Evolutionary conservation across 2,797 vertebrate genomes (phyloP).

Genomic region (Spea hammondii): DNA sequence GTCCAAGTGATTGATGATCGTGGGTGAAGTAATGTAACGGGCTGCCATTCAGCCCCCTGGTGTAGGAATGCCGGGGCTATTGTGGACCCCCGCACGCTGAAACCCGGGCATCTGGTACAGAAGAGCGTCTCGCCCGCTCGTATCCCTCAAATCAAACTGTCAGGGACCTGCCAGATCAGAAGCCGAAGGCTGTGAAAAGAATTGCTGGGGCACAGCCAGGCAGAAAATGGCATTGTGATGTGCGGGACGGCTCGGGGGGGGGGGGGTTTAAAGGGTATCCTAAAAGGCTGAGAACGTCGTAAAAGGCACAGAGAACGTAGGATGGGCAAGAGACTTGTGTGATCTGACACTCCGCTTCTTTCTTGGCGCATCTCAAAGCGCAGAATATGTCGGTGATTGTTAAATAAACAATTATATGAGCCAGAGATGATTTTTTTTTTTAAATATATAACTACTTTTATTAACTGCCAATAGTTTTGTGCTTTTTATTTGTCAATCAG

Average conservation of each 20-base stretch:
- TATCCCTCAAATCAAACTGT: constrained; percentile 78
- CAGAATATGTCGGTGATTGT: too few species aligned
- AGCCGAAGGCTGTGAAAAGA: constrained; percentile 72
- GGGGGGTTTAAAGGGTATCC: not conserved
- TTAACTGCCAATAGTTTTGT: too few species aligned
- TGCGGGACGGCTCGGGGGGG: constrained; percentile 33
- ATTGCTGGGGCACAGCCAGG: constrained; percentile 75
- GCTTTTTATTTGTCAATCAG: too few species aligned
- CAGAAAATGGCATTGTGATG: constrained; percentile 78
- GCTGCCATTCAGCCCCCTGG: constrained; percentile 74
- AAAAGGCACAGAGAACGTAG: not conserved
- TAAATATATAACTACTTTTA: too few species aligned
- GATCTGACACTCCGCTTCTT: not conserved
- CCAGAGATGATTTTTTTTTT: too few species aligned
- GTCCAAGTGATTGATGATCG: constrained; percentile 81
- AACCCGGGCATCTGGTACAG: constrained; percentile 73
- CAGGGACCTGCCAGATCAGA: constrained; percentile 70
- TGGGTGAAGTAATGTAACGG: constrained; percentile 69
- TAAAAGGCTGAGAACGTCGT: not conserved
- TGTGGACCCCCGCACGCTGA: constrained; percentile 71
- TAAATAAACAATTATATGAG: too few species aligned
- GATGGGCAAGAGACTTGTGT: not conserved
- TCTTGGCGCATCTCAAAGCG: too few species aligned
- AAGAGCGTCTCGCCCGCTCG: constrained; percentile 79
- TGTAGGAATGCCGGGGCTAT: constrained; percentile 79